Evolutionary conservation across 2,888 invertebrate species (phyloP).

Genomic region (Melolontha melolontha): DNA sequence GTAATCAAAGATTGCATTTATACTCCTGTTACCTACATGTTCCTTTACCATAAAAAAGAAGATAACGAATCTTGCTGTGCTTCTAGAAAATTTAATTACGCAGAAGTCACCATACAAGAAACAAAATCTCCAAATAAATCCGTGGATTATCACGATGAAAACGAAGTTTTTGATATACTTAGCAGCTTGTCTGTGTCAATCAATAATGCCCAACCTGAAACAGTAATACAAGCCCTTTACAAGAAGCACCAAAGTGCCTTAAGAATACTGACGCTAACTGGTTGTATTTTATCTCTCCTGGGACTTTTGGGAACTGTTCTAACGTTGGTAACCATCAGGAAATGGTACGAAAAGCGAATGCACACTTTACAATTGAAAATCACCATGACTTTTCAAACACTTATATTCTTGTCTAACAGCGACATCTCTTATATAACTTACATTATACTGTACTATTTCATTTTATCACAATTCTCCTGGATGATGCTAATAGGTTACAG

Average conservation of each 20-base stretch:
- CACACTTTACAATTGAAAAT: conserved; percentile 38
- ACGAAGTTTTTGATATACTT: conserved; percentile 33
- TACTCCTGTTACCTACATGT: conserved; percentile 37
- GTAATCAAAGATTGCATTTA: conserved; percentile 19
- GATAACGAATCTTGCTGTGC: too few relatives aligned
- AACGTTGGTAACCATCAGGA: conserved; percentile 29
- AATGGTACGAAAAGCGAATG: conserved; percentile 37
- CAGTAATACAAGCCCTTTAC: conserved; percentile 27
- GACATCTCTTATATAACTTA: conserved; percentile 39
- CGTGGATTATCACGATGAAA: too few relatives aligned
- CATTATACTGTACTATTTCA: conserved; percentile 39
- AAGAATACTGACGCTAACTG: conserved; percentile 26
- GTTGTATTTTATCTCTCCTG: conserved; percentile 29
- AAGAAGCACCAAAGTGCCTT: conserved; percentile 30
- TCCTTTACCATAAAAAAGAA: conserved; percentile 23
- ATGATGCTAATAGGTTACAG: conserved; percentile 39
- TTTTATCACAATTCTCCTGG: conserved; percentile 40
- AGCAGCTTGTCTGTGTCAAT: conserved; percentile 30
- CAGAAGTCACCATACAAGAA: background rate
- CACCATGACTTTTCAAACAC: conserved; percentile 34
- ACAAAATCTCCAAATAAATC: background rate
- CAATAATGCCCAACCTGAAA: conserved; percentile 40
- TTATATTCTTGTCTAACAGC: conserved; percentile 31
- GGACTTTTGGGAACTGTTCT: conserved; percentile 6
- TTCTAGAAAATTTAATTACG: too few relatives aligned